A percentile compares a stretch with the other conserved stretches of the same genome.
Conservation (phyloP, 2,797 vertebrate species). For the Rhynchonycteris naso region DNA sequence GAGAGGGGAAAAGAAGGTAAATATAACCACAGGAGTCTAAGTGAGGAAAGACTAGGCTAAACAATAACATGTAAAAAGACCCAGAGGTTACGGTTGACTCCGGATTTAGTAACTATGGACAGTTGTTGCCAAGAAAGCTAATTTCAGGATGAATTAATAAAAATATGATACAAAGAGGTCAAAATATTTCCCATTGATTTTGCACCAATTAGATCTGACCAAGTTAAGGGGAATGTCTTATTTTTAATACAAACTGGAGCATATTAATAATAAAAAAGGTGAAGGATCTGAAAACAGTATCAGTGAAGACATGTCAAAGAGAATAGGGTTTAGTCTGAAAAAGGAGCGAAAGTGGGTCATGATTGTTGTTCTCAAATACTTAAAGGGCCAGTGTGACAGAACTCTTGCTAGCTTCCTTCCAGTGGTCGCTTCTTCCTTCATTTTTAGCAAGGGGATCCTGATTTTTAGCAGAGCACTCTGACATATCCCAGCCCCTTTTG, state of each 20-base stretch:
- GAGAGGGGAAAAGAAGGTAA: not conserved
- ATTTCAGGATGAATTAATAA: constrained; percentile 5
- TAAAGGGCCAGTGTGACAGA: not conserved
- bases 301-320: not conserved
- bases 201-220: not conserved
- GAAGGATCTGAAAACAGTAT: not conserved
- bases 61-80: not conserved
- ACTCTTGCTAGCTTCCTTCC: not conserved
- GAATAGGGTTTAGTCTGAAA: not conserved
- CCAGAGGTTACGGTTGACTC: not conserved
- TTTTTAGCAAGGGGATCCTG: not conserved
- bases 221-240: too few relatives aligned
- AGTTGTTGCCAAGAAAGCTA: constrained; percentile 10
- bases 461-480: not conserved
- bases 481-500: not conserved
- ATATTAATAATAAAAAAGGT: not conserved
- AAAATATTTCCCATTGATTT: not conserved
- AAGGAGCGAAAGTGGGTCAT: not conserved
- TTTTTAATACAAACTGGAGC: not conserved
- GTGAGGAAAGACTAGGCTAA: not conserved
- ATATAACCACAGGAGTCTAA: not conserved
- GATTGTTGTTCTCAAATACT: constrained; percentile 21
- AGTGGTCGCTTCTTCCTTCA: not conserved
- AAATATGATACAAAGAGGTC: not conserved
- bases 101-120: not conserved